Percentiles rank a stretch among this genome's conserved stretches.
Conservation (phyloP, 2,888 invertebrate species). For the Suillia variegata region DNA sequence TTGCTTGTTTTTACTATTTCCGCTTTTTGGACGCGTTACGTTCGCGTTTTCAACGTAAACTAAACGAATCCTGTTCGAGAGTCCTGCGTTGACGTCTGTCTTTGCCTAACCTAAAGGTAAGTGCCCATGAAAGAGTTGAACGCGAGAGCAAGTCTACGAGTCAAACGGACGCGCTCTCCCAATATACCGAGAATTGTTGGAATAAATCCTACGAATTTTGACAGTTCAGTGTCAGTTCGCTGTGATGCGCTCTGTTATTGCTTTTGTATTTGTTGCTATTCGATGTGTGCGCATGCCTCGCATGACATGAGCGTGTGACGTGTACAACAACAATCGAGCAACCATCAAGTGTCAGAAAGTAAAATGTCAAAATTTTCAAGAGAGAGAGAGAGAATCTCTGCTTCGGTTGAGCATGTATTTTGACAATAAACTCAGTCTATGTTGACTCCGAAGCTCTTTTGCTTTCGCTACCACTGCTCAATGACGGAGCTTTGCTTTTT, state of each 20-base stretch:
- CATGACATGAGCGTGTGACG: neutral
- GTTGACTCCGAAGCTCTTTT: too few relatives aligned
- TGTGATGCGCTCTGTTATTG: conserved; percentile 3
- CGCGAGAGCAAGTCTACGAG: too few relatives aligned
- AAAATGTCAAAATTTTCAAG: neutral
- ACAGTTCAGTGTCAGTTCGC: conserved; percentile 5
- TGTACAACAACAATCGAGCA: neutral
- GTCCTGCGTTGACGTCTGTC: too few relatives aligned
- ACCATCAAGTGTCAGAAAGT: conserved; percentile 1
- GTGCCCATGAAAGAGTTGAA: too few relatives aligned
- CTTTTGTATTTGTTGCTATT: conserved; percentile 16
- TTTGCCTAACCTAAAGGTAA: too few relatives aligned
- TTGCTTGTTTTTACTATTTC: conserved; percentile 7
- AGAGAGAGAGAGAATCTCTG: too few relatives aligned
- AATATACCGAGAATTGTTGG: neutral
- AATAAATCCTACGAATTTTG: neutral
- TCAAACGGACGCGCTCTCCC: neutral
- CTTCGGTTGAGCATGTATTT: too few relatives aligned
- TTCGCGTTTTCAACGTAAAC: conserved; percentile 50
- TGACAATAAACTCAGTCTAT: too few relatives aligned
- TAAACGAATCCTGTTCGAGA: conserved; percentile 32
- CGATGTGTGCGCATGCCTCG: conserved; percentile 10
- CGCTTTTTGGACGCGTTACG: conserved; percentile 43
- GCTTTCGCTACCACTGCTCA: too few relatives aligned
- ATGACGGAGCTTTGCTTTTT: too few relatives aligned